phyloP scores from a whole-genome alignment of 2,888 invertebrate species.

The Cerceris ruficornis region DNA sequence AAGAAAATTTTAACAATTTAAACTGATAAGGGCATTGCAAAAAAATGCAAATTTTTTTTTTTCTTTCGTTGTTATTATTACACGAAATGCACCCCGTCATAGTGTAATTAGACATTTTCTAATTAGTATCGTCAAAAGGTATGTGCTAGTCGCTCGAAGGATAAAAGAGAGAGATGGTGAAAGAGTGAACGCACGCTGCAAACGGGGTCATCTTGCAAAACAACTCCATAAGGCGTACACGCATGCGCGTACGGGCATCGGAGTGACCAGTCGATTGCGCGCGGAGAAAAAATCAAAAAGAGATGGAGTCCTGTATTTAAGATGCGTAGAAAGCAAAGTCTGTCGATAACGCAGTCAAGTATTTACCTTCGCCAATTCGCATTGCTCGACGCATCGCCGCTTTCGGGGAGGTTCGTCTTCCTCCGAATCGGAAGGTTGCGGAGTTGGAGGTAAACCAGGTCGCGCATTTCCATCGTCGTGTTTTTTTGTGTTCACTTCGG shows the following conservation, averaged over 20 bases:
- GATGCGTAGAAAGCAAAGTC: conserved; percentile 21
- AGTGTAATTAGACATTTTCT: neutral
- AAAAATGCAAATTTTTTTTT: neutral
- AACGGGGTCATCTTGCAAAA: conserved; percentile 63
- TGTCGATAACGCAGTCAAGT: conserved; percentile 20
- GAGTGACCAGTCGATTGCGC: conserved; percentile 34
- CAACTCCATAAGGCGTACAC: conserved; percentile 42
- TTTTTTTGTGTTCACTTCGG: conserved; percentile 28
- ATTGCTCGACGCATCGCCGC: conserved; percentile 82
- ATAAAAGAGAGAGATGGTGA: conserved; percentile 57
- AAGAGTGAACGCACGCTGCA: conserved; percentile 56
- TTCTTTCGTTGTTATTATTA: neutral
- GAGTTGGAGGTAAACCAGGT: conserved; percentile 84
- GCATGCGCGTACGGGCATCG: conserved; percentile 44
- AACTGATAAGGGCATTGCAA: too few species aligned
- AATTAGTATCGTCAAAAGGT: conserved; percentile 42
- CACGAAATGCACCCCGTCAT: conserved; percentile 1
- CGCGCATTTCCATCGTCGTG: conserved; percentile 42
- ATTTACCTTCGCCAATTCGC: conserved; percentile 83
- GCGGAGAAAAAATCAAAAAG: conserved; percentile 35
- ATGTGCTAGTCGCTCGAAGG: conserved; percentile 55
- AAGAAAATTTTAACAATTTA: too few species aligned
- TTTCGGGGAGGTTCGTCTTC: conserved; percentile 85
- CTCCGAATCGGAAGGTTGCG: conserved; percentile 94
- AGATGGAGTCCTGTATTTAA: conserved; percentile 9